These are phyloP conservation scores for Anguilla megastoma DNA, from an alignment of 2,797 vertebrate species.

Conservation along the genomic window DNA sequence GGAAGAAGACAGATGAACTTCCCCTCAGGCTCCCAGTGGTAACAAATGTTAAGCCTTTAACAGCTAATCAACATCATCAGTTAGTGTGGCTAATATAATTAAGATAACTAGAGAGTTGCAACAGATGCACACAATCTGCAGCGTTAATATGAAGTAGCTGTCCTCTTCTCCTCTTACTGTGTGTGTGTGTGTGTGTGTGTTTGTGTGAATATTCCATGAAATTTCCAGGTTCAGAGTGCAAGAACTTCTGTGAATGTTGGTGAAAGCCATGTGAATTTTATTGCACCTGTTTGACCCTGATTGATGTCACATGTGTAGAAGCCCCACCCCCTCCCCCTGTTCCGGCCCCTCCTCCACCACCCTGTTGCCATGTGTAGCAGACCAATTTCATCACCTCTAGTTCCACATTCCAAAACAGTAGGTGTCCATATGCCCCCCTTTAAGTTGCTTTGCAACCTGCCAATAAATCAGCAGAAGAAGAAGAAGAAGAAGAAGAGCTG, in stretches of 20 bases:
- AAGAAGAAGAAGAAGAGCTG: not conserved
- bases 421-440: not conserved
- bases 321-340: not conserved
- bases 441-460: slow-evolving; percentile 21
- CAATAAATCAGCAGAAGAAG: not conserved
- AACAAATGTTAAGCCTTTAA: not conserved
- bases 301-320: not conserved
- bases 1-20: not conserved
- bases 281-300: not conserved
- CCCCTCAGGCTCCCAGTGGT: not conserved
- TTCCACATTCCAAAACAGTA: too few species aligned
- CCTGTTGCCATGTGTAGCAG: not conserved
- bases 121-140: not conserved
- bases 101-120: not conserved
- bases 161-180: not conserved
- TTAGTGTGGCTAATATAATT: not conserved
- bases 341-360: too few species aligned
- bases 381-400: too few species aligned
- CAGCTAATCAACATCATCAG: not conserved
- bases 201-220: too few species aligned
- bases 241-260: too few species aligned
- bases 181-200: too few species aligned
- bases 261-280: not conserved
- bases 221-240: too few species aligned
- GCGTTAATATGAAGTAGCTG: not conserved